Evolutionary conservation across 2,888 invertebrate genomes (phyloP).

Genomic region (Epinotia demarniana): DNA sequence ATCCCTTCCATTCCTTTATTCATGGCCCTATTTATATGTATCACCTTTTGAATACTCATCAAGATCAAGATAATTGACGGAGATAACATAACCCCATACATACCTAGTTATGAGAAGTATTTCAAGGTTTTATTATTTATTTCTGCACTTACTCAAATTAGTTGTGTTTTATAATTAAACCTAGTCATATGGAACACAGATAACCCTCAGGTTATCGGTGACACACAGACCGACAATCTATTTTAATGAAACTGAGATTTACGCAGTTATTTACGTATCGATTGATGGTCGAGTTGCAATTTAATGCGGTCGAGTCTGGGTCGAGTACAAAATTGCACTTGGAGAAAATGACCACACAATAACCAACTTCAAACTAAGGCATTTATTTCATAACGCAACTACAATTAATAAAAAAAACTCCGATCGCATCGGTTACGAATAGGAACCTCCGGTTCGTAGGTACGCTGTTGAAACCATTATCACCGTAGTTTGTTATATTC

Average conservation of each 20-base stretch:
- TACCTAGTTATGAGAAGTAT: too few relatives aligned
- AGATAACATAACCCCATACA: too few relatives aligned
- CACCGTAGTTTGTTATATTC: too few relatives aligned
- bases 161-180: conserved; percentile 14
- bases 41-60: too few relatives aligned
- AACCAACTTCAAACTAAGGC: too few relatives aligned
- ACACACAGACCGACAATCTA: conserved; percentile 29
- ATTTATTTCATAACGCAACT: too few relatives aligned
- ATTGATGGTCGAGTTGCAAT: conserved; percentile 18
- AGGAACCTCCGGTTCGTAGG: too few relatives aligned
- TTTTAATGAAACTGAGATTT: conserved; percentile 16
- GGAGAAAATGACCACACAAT: background rate
- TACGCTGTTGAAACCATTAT: too few relatives aligned
- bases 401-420: too few relatives aligned
- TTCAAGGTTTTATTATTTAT: conserved; percentile 23
- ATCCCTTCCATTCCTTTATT: background rate
- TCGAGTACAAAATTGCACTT: background rate
- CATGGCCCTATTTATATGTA: background rate
- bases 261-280: conserved; percentile 20
- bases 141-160: conserved; percentile 1
- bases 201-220: conserved; percentile 35
- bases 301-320: background rate
- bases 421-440: too few relatives aligned
- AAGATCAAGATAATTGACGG: too few relatives aligned
- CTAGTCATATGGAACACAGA: conserved; percentile 19